These are phyloP conservation scores for Saturnia pavonia DNA, from an alignment of 2,888 invertebrate species.

Conservation along the genomic window DNA sequence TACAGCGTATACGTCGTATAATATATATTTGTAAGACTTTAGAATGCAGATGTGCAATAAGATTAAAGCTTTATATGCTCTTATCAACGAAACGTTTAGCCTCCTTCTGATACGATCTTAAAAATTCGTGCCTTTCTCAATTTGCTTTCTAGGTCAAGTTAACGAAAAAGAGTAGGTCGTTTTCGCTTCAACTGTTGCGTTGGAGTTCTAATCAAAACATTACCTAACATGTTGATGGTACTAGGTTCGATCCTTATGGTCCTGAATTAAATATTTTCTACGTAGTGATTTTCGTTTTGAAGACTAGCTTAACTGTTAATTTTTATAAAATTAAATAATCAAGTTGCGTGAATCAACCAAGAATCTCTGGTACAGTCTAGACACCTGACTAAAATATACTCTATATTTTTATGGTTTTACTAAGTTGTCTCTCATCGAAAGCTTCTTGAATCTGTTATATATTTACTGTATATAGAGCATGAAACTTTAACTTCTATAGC, in stretches of 20 bases:
- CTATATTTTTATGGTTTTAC: no score
- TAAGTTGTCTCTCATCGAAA: no score
- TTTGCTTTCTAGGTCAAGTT: conserved; percentile 38
- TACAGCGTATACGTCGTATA: no score
- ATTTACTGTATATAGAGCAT: no score
- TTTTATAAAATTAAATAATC: background rate
- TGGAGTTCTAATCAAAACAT: background rate
- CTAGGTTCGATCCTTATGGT: background rate
- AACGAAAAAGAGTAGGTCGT: conserved; percentile 29
- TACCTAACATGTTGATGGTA: background rate
- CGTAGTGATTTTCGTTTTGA: background rate
- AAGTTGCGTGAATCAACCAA: background rate
- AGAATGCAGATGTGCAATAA: background rate
- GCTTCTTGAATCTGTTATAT: no score
- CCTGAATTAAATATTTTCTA: background rate
- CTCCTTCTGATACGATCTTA: conserved; percentile 16
- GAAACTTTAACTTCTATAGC: no score
- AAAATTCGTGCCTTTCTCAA: conserved; percentile 21
- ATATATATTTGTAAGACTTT: no score
- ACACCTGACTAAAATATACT: no score
- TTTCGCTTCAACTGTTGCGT: background rate
- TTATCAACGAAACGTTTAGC: conserved; percentile 5
- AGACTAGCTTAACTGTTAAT: background rate
- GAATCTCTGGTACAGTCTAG: background rate
- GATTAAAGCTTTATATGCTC: background rate